Evolutionary conservation across 1,140 invertebrate genomes (phyloP).

Genomic region (Paracyclopina nana): DNA sequence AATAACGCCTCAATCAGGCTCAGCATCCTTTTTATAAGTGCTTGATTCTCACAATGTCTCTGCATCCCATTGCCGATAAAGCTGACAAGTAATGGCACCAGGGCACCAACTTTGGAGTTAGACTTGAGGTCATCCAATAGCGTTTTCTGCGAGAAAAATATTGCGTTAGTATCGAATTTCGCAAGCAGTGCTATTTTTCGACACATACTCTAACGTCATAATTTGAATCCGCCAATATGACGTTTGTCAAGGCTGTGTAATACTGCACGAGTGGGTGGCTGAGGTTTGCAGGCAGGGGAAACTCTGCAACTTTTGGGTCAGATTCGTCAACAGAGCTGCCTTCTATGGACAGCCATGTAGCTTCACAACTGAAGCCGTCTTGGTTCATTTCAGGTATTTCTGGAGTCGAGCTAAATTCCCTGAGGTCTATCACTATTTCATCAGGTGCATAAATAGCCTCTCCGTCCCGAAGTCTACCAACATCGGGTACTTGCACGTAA

Average conservation of each 20-base stretch:
- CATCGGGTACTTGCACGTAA: conserved; percentile 8
- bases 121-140: conserved; percentile 11
- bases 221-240: conserved; percentile 5
- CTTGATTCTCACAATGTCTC: conserved; percentile 1
- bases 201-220: not conserved
- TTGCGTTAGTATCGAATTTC: not conserved
- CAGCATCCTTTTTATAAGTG: not conserved
- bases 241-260: not conserved
- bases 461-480: conserved; percentile 5
- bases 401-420: not conserved
- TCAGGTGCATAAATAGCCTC: not conserved
- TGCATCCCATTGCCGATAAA: conserved; percentile 7
- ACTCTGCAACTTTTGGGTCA: conserved; percentile 1
- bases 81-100: conserved; percentile 4
- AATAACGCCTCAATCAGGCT: conserved; percentile 1
- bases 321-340: not conserved
- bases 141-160: not conserved
- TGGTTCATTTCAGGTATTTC: not conserved
- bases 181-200: not conserved
- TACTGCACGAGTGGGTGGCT: conserved; percentile 3
- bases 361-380: not conserved
- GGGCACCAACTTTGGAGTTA: conserved; percentile 5
- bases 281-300: not conserved
- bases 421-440: not conserved
- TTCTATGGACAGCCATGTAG: not conserved